Evolutionary conservation across 2,113 vertebrate genomes (phyloP), one percentile per base, ranked within the genome.

Genomic region (Lota lota): DNA sequence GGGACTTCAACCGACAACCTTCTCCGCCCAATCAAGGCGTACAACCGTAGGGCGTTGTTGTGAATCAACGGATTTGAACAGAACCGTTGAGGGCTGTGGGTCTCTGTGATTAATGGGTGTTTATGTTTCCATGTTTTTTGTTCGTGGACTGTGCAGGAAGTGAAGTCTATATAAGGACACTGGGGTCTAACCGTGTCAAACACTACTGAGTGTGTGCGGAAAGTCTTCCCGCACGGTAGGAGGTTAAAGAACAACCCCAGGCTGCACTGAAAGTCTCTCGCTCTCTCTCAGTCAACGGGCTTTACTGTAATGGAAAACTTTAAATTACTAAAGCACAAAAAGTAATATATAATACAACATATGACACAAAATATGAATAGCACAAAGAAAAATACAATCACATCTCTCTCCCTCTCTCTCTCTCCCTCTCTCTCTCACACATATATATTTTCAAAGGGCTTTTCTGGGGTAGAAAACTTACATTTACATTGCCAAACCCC

Each of bases 181-280:
- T 64, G 67, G 47, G 74, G 82, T 58, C 51, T 47, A 47, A 47
- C 1, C 64, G 56, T 76, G 83, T 77, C 74, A 80, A 83, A 87
- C 79, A 66, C 4, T 83, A 83, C 86, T 85, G 79, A 83, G 78
- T 66, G 82, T 4, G 60, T 84, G 78, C 60, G 16, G 69, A 63
- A 61, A 61, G 22, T 56, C 33, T 73, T 61, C 64, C 18, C 24
- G 81, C 79, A 57, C 80, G 64, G 62, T 28, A 4, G 57, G 50
- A 54, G 1, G 70, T 64, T 5, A 24, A 57, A 21, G 51, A 64
- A 56, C 76, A 76, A 67, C 77, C 74, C 67, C 63, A 59, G 62
- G 65, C 67, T 61, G 33, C 16, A 6, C n/a, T 56, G n/a, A 7
- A n/a, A 56, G n/a, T 21, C 64, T 56, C 22, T 66, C 51, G 56